Evolutionary conservation across 1,140 invertebrate genomes (phyloP), one percentile per base, ranked within the genome.

Genomic region (Apis cerana): DNA sequence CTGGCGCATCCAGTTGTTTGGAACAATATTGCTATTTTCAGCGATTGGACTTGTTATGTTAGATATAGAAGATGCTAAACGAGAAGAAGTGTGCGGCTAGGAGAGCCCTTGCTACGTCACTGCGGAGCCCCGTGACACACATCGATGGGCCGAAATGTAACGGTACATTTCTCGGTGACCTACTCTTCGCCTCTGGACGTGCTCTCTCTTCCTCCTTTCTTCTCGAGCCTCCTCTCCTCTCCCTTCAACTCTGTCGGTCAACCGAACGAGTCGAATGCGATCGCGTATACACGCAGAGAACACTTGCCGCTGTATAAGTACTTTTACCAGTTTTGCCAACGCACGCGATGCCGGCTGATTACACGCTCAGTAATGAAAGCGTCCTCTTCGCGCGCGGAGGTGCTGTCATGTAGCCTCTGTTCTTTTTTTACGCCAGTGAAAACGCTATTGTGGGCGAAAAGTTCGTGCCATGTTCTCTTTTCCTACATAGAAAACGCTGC

Each of bases 341-440:
- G 79, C 77, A 75, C 82, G 76, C 69, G 82, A 84, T 77, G 78
- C 72, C 78, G 82, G 80, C 78, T 86, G 89, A 90, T 90, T 91
- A 90, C 86, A 83, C 58, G 71, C 75, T 33, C 89, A 92, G 91
- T 92, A 91, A 92, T 92, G 89, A 92, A 91, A 91, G 90, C 90
- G 85, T 82, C 83, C 83, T 91, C 80, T 75, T 78, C 85, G 85
- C 78, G 82, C 78, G 81, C 82, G 83, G 86, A 85, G 85, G 80
- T 84, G 85, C 89, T 86, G 84, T 89, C 83, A 85, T 88, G 85
- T 87, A 89, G 82, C 54, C 75, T 64, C 82, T 50, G 43, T 69
- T 21, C 56, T 50, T 81, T 75, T 71, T 72, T 71, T 58, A 65
- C 59, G 56, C 70, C 75, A 85, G 83, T 88, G 86, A 85, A 78